Evolutionary conservation across 2,797 vertebrate species (phyloP).

Genomic region (Ambastaia sidthimunki): DNA sequence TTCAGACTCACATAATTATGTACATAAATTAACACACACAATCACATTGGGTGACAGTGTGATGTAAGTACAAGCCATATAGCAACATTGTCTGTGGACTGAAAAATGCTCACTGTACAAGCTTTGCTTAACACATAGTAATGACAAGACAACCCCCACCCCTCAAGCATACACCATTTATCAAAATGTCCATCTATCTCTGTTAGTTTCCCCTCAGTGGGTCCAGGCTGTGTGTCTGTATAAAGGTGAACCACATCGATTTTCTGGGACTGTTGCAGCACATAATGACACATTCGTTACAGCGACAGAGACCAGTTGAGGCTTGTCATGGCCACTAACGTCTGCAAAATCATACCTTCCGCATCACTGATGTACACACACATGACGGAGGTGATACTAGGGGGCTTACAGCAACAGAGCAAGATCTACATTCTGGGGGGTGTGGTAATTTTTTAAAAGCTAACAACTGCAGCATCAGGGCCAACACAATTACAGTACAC

Average conservation of each 20-base stretch:
- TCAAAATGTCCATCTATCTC: conserved; percentile 31
- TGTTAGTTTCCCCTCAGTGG: conserved; percentile 20
- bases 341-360: conserved; percentile 32
- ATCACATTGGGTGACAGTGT: background rate
- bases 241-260: conserved; percentile 62
- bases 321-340: conserved; percentile 49
- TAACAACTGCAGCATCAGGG: background rate
- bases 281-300: conserved; percentile 55
- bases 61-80: conserved; percentile 7
- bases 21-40: conserved; percentile 9
- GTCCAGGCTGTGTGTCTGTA: conserved; percentile 45
- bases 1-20: conserved; percentile 16
- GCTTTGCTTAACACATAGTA: background rate
- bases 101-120: conserved; percentile 12
- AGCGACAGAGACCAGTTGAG: conserved; percentile 28
- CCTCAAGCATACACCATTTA: background rate
- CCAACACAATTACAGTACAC: background rate
- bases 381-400: background rate
- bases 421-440: background rate
- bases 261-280: conserved; percentile 43
- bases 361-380: conserved; percentile 37
- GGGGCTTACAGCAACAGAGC: conserved; percentile 5
- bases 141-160: background rate
- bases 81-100: background rate
- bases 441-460: background rate